Base-by-base conservation (phyloP, 1,140 invertebrate genomes). In the Lepidurus apus region DNA sequence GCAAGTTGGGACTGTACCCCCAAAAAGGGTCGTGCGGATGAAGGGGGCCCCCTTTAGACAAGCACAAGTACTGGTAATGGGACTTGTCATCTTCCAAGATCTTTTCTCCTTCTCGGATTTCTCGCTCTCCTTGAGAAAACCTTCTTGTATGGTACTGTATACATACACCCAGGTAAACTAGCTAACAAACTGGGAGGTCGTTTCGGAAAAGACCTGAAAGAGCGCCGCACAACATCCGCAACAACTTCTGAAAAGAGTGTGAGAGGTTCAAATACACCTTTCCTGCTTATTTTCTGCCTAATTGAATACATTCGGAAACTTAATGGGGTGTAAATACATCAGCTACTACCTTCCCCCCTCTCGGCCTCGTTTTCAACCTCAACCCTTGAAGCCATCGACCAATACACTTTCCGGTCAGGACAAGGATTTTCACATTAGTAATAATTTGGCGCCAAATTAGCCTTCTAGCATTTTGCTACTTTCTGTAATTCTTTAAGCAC, bases 291-390 rank as follows among this genome's bases (percentile, higher is more conserved):
- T 34, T 34, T 34, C 0, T 21, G 21, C 53, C 53, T 65, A 9
- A 65, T 65, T 65, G 17, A 13, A 65, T 65, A 65, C 13, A 65
- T 65, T 65, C 21, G 17, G 53, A 21, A 65, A 65, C 53, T 65
- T 65, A 65, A 65, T 65, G 53, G 53, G 53, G 53, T 65, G 53
- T 65, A 65, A 65, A 65, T 65, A 65, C 53, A 65, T 13, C 17
- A 65, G 53, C 21, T 65, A 7, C 21, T 17, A 13, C 17, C 6
- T 21, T 65, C 53, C 6, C 53, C 9, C 47, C 21, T 65, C 47
- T 65, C 13, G 7, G 21, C 21, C 53, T 17, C 1, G 7, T 9
- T 17, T 21, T 3, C 34, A 34, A 34, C 34, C 34, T 34, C 34
- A 34, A 34, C 34, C 34, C 34, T 34, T 34, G 4, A 34, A 34